Base-by-base conservation (phyloP, 2,113 vertebrate genomes). In the Bos indicus region DNA sequence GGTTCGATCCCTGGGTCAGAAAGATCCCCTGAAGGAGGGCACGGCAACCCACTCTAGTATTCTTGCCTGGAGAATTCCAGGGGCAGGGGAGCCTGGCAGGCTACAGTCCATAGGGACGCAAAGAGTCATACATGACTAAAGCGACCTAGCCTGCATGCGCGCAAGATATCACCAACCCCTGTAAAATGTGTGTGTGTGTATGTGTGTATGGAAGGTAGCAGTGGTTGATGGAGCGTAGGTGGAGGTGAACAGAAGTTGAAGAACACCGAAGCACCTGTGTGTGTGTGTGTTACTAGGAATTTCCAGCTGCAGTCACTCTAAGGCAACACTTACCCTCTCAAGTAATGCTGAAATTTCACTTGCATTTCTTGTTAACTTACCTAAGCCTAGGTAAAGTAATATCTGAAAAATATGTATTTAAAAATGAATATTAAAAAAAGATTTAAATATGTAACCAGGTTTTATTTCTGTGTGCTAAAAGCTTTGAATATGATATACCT, bases 331-430 rank as follows among this genome's bases (percentile, higher is more conserved):
- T 17, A 6, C 2, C 77, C 51, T 67, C 5, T 36, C 21, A 25
- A 28, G 33, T 67, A 48, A 43, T 83, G 30, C 43, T 64, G 36
- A 87, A 83, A 36, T 74, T 88, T 71, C 21, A 81, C 33, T 64
- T 88, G 40, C 3, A 43, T 94, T 91, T 91, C 62, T 92, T 93
- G 40, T 96, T 91, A 57, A 90, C 62, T 95, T 95, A 71, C n/a
- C 74, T 30, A 81, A 96, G 30, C 25, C 16, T 88, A 77, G 54
- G 26, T 84, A 57, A 85, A 77, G 30, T 93, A 36, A 26, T 26
- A 80, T 80, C 92, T 77, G 57, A 85, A 85, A 88, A 86, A 51
- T 43, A 26, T 36, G 7, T 83, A 94, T 97, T 95, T 82, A 51
- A 94, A 94, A 95, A 56, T 48, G 30, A 81, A 74, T 62, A 74